Percentiles rank a stretch among this genome's conserved stretches.
phyloP scores from a whole-genome alignment of 2,888 invertebrate genomes.

The Corbicula japonica region DNA sequence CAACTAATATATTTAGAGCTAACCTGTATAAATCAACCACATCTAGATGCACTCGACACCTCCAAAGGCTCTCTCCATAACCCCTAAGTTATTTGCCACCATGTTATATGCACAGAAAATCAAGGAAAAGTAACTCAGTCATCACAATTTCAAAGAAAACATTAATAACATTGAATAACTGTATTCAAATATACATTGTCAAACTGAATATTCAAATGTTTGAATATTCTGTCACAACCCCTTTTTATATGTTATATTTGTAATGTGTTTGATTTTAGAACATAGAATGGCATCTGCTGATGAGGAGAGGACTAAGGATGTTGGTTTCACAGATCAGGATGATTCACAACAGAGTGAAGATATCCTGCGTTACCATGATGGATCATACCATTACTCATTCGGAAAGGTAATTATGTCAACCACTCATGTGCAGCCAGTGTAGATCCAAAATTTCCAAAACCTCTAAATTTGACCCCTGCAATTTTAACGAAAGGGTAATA shows the following conservation, averaged over 20 bases:
- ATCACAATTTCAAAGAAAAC: not conserved
- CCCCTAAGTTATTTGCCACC: no score
- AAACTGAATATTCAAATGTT: not conserved
- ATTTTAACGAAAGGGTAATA: not conserved
- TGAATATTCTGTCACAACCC: not conserved
- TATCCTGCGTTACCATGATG: constrained; percentile 54
- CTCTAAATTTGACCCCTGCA: not conserved
- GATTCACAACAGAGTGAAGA: constrained; percentile 57
- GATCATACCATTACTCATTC: constrained; percentile 40
- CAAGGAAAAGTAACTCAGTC: not conserved
- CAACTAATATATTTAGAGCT: no score
- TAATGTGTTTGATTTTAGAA: not conserved
- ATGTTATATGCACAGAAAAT: no score
- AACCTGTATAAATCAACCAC: no score
- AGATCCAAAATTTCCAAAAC: not conserved
- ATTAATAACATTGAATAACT: not conserved
- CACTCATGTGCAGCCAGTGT: not conserved
- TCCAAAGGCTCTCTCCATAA: no score
- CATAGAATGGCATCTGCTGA: constrained; percentile 60
- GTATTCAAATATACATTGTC: not conserved
- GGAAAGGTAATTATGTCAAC: constrained; percentile 31
- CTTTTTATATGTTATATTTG: not conserved
- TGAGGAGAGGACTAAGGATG: constrained; percentile 37
- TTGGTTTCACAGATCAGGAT: constrained; percentile 42
- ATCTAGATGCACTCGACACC: no score